Evolutionary conservation across 2,888 invertebrate genomes (phyloP).

Genomic region (Criorhina ranunculi): DNA sequence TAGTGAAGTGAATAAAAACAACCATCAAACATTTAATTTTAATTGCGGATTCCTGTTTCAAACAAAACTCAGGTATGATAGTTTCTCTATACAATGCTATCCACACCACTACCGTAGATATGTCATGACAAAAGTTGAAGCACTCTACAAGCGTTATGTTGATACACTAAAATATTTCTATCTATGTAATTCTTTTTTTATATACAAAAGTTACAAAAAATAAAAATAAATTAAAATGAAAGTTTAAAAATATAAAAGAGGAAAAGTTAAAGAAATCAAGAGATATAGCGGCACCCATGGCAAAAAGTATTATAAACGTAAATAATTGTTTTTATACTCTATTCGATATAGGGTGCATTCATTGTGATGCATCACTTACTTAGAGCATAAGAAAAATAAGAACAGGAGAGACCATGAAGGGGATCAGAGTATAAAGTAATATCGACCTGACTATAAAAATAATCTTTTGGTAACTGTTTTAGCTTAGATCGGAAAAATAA

Average conservation of each 20-base stretch:
- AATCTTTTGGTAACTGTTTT: too few species aligned
- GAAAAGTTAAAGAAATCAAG: background rate
- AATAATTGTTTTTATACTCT: background rate
- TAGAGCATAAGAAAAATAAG: too few species aligned
- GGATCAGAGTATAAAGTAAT: too few species aligned
- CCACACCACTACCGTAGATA: background rate
- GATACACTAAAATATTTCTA: constrained; percentile 1
- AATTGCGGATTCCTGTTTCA: constrained; percentile 28
- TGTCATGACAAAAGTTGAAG: constrained; percentile 13
- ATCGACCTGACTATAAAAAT: too few species aligned
- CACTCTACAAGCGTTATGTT: background rate
- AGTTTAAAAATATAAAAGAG: background rate
- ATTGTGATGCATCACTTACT: background rate
- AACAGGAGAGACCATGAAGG: too few species aligned
- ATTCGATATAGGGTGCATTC: background rate
- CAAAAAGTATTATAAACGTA: constrained; percentile 3
- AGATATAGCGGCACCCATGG: background rate
- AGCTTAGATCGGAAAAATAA: too few species aligned
- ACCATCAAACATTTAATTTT: constrained; percentile 26
- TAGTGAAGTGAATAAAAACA: constrained; percentile 12
- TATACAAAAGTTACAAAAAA: background rate
- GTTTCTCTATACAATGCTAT: background rate
- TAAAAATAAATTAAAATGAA: background rate
- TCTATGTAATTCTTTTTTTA: background rate
- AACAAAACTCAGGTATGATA: constrained; percentile 11